These are phyloP conservation scores for Zosterops hypoxanthus DNA, from an alignment of 2,113 vertebrate species.

Conservation along the genomic window DNA sequence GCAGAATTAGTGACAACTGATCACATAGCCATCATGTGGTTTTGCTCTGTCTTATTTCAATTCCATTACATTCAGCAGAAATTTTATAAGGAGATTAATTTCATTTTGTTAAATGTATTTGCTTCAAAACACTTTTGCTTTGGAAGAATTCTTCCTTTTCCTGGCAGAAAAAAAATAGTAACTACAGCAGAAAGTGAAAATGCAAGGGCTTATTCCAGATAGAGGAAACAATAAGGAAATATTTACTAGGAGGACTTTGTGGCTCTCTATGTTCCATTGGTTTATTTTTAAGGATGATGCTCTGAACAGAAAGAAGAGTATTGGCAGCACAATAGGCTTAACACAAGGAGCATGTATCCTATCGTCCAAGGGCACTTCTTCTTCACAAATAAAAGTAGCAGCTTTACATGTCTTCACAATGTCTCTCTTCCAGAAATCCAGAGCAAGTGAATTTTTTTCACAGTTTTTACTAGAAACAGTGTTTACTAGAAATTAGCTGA, in stretches of 20 bases:
- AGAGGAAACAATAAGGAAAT: not conserved
- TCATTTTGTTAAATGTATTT: not conserved
- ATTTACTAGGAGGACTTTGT: not conserved
- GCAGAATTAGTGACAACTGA: not conserved
- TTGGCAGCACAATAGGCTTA: not conserved
- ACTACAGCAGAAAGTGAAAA: not conserved
- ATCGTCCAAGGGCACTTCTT: not conserved
- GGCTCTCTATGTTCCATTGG: not conserved
- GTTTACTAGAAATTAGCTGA: not conserved
- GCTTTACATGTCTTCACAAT: not conserved
- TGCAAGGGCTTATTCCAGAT: not conserved
- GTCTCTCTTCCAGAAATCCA: not conserved
- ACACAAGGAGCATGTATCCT: not conserved
- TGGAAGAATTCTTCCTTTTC: not conserved
- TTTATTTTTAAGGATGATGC: not conserved
- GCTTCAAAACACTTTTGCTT: not conserved
- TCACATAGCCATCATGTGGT: not conserved
- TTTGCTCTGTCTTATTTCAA: not conserved
- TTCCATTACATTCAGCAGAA: not conserved
- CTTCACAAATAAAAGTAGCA: not conserved
- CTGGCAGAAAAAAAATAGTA: not conserved
- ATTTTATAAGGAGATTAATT: not conserved
- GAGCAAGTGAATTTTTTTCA: not conserved
- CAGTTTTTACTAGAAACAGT: not conserved
- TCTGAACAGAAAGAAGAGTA: not conserved